A percentile compares a stretch with the other conserved stretches of the same genome.
These are phyloP conservation scores for Amphipoea lucens DNA, from an alignment of 2,888 invertebrate species.

Conservation along the genomic window DNA sequence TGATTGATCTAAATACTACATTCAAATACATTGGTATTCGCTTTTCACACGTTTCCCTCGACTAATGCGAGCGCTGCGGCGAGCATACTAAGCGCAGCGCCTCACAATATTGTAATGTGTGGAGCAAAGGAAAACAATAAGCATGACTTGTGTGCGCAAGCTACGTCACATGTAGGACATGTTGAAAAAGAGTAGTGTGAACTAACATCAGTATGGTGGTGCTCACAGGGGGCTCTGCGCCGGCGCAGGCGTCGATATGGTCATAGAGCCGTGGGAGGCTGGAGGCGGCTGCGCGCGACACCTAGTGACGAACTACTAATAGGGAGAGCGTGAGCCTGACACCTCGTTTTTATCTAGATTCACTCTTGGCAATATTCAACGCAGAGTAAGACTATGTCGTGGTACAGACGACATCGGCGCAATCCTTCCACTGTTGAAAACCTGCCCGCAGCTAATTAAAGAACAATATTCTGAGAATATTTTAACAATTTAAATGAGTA, in stretches of 20 bases:
- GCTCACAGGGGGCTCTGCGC: too few relatives aligned
- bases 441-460: slow-evolving; percentile 57
- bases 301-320: slow-evolving; percentile 2
- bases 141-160: not conserved
- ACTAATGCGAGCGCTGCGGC: slow-evolving; percentile 30
- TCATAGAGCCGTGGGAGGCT: slow-evolving; percentile 16
- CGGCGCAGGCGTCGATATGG: not conserved
- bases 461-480: slow-evolving; percentile 65
- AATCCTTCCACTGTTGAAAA: slow-evolving; percentile 52
- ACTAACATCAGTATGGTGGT: not conserved
- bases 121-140: not conserved
- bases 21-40: slow-evolving; percentile 52
- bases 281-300: not conserved
- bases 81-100: slow-evolving; percentile 32
- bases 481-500: slow-evolving; percentile 69
- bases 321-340: not conserved
- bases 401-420: slow-evolving; percentile 15
- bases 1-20: slow-evolving; percentile 52
- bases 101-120: slow-evolving; percentile 13
- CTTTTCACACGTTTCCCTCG: slow-evolving; percentile 27
- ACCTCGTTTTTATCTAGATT: slow-evolving; percentile 6
- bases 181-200: not conserved
- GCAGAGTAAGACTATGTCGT: not conserved
- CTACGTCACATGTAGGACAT: not conserved
- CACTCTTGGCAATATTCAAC: not conserved